Evolutionary conservation across 1,140 invertebrate species (phyloP).

Genomic region (Heliconius eleuchia): DNA sequence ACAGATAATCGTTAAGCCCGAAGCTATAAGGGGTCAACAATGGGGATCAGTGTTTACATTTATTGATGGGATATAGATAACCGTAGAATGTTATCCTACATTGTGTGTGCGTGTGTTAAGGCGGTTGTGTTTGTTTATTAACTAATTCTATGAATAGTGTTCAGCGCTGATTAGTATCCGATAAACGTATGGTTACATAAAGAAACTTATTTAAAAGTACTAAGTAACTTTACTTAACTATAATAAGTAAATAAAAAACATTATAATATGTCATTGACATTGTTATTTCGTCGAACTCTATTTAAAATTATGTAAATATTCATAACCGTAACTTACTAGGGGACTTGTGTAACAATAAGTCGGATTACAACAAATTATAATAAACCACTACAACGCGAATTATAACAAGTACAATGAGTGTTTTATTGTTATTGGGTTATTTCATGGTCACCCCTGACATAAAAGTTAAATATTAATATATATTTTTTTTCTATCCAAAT

Average conservation of each 20-base stretch:
- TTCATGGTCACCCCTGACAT: not conserved
- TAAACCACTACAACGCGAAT: not conserved
- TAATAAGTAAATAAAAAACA: too few relatives aligned
- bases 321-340: not conserved
- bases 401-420: not conserved
- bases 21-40: slow-evolving; percentile 29
- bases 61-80: slow-evolving; percentile 26
- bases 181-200: not conserved
- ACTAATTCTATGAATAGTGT: slow-evolving; percentile 14
- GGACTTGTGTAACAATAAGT: not conserved
- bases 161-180: not conserved
- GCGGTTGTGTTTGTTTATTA: slow-evolving; percentile 14
- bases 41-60: slow-evolving; percentile 28
- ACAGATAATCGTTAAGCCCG: slow-evolving; percentile 27
- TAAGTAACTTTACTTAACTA: too few relatives aligned
- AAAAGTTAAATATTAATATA: not conserved
- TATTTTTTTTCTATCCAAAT: not conserved
- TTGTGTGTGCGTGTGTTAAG: not conserved
- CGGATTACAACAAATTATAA: slow-evolving; percentile 2
- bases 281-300: not conserved
- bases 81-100: slow-evolving; percentile 10
- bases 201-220: not conserved
- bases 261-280: not conserved
- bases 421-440: not conserved
- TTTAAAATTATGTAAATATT: slow-evolving; percentile 4